Evolutionary conservation across 2,888 invertebrate species (phyloP).

Genomic region (Mesorhabditis belari): DNA sequence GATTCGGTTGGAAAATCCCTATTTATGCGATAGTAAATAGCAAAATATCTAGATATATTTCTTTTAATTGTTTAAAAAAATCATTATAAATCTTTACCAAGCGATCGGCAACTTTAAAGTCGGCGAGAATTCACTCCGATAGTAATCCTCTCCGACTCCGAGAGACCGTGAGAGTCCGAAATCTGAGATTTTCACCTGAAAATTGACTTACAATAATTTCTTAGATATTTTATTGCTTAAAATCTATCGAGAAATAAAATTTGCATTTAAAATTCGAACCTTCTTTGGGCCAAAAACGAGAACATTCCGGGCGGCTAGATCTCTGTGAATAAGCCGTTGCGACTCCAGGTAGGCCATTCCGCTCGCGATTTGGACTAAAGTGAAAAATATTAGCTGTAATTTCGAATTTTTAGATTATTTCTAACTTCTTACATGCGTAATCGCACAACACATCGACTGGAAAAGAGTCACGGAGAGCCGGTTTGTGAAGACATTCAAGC

Average conservation of each 20-base stretch:
- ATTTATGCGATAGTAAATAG: too few species aligned
- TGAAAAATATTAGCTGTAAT: background rate
- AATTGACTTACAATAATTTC: background rate
- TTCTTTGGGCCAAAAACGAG: constrained; percentile 71
- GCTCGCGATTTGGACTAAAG: constrained; percentile 71
- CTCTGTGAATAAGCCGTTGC: constrained; percentile 91
- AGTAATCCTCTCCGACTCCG: constrained; percentile 96
- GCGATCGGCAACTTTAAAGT: constrained; percentile 94
- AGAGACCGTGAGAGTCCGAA: constrained; percentile 90
- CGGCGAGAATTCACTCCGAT: constrained; percentile 94
- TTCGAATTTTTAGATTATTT: background rate
- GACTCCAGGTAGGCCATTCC: constrained; percentile 96
- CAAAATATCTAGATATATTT: too few species aligned
- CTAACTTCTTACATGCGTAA: constrained; percentile 64
- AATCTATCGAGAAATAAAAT: background rate
- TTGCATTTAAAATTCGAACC: background rate
- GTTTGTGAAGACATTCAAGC: constrained; percentile 88
- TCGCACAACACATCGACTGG: constrained; percentile 84
- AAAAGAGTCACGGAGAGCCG: constrained; percentile 79
- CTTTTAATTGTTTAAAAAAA: too few species aligned
- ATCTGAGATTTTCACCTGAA: constrained; percentile 83
- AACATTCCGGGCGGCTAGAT: constrained; percentile 93
- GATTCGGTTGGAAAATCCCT: too few species aligned
- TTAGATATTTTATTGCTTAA: background rate
- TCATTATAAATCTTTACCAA: too few species aligned